These are phyloP conservation scores for Platanista minor DNA, from an alignment of 2,113 vertebrate genomes.

Conservation along the genomic window DNA sequence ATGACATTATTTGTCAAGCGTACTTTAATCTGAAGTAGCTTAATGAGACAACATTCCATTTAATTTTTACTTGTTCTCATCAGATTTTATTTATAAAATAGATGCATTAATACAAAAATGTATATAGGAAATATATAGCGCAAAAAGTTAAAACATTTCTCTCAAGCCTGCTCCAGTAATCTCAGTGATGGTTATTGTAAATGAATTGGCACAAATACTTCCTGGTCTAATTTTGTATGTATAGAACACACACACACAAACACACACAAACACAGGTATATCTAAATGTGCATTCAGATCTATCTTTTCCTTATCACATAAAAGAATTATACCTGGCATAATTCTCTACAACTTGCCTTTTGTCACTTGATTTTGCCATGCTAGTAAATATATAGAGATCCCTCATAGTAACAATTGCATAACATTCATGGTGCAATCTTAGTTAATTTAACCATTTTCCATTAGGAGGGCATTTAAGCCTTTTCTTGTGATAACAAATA, in stretches of 20 bases:
- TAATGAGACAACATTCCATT: neutral
- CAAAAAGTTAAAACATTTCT: neutral
- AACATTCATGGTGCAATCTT: neutral
- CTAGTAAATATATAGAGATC: too few relatives aligned
- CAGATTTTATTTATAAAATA: neutral
- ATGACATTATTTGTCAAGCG: neutral
- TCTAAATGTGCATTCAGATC: neutral
- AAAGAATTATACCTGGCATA: neutral
- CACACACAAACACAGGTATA: fast-evolving
- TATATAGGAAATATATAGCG: neutral
- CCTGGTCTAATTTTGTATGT: neutral
- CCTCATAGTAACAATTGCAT: neutral
- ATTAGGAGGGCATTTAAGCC: neutral
- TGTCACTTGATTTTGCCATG: neutral
- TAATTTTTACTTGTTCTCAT: neutral
- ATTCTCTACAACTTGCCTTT: neutral
- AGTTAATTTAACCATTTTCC: neutral
- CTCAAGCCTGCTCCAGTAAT: neutral
- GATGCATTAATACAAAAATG: neutral
- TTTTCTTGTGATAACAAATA: neutral
- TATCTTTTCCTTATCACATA: neutral
- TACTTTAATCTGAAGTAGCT: constrained; percentile 7
- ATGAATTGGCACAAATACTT: neutral
- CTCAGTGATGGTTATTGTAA: neutral
- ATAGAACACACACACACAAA: neutral